Conservation (phyloP, 2,888 invertebrate genomes). For the Mactromeris polynyma region DNA sequence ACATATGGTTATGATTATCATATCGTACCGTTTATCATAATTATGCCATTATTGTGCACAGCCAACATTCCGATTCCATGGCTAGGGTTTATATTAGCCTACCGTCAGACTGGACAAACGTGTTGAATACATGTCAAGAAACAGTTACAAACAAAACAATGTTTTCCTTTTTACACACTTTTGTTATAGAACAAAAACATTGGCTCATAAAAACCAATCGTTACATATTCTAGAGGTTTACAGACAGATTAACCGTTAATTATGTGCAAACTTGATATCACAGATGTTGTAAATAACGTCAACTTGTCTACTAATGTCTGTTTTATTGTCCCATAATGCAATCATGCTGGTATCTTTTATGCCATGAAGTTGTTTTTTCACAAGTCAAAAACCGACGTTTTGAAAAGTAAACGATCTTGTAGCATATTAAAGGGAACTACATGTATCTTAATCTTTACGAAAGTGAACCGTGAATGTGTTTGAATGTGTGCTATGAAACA, state of each 20-base stretch:
- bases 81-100: neutral
- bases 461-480: too few relatives aligned
- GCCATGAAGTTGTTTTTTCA: neutral
- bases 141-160: neutral
- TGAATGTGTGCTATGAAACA: too few relatives aligned
- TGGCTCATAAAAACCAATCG: neutral
- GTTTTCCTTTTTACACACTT: neutral
- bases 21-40: conserved; percentile 22
- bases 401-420: neutral
- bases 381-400: neutral
- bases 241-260: neutral
- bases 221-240: neutral
- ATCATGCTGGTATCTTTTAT: neutral
- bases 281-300: neutral
- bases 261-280: neutral
- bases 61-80: neutral
- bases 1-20: conserved; percentile 36
- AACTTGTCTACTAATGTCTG: neutral
- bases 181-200: neutral
- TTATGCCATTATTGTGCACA: conserved; percentile 32
- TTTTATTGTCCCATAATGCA: neutral
- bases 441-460: too few relatives aligned
- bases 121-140: neutral
- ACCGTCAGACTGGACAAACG: neutral
- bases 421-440: too few relatives aligned